phyloP scores from a whole-genome alignment of 2,888 invertebrate genomes.

The Megalurothrips usitatus region DNA sequence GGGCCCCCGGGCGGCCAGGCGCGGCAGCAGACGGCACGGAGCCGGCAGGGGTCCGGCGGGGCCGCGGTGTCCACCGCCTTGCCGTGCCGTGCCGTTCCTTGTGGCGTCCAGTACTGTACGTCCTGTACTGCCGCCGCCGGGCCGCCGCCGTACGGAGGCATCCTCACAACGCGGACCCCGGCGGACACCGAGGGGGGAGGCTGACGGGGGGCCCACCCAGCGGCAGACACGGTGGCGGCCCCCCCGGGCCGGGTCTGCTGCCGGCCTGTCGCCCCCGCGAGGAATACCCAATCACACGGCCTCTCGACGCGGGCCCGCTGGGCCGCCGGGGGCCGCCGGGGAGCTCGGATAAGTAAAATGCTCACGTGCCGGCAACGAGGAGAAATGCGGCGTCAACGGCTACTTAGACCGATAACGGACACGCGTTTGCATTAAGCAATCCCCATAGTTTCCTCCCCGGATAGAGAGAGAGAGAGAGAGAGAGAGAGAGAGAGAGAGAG shows the following conservation, averaged over 20 bases:
- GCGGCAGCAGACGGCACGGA: conserved; percentile 15
- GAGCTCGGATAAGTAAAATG: conserved; percentile 3
- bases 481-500: too few relatives aligned
- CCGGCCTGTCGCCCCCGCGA: neutral
- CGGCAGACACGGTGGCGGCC: neutral
- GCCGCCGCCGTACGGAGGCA: too few relatives aligned
- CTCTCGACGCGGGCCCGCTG: too few relatives aligned
- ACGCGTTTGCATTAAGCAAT: too few relatives aligned
- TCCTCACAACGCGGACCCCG: neutral
- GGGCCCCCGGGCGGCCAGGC: neutral
- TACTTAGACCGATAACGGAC: too few relatives aligned
- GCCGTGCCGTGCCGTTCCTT: too few relatives aligned
- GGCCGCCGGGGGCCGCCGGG: too few relatives aligned
- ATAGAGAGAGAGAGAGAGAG: too few relatives aligned
- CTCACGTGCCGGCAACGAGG: conserved; percentile 9
- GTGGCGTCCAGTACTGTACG: too few relatives aligned
- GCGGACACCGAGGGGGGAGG: neutral
- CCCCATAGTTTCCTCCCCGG: too few relatives aligned
- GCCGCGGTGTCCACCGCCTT: too few relatives aligned
- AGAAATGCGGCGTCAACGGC: neutral
- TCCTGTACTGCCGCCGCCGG: too few relatives aligned
- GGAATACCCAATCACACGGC: neutral
- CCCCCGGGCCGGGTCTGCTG: neutral
- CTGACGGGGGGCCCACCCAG: neutral
- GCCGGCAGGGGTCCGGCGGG: neutral